These are phyloP conservation scores for Diogma glabrata DNA, from an alignment of 2,888 invertebrate genomes.

Conservation along the genomic window DNA sequence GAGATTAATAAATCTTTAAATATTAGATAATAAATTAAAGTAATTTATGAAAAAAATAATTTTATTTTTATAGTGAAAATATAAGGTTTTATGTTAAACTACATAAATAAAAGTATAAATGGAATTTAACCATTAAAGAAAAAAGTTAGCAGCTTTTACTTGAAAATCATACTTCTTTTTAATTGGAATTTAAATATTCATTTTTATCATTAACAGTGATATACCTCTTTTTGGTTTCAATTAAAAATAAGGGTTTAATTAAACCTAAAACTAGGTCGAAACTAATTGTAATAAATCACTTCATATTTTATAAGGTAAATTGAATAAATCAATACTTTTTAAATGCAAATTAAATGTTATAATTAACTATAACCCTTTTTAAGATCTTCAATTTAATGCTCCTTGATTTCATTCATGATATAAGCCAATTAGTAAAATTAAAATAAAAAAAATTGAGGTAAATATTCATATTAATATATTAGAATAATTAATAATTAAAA, in stretches of 20 bases:
- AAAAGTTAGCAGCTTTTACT: conserved; percentile 53
- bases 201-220: conserved; percentile 1
- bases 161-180: conserved; percentile 21
- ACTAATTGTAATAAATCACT: background rate
- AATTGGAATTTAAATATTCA: background rate
- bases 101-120: conserved; percentile 1
- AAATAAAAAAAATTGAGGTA: too few species aligned
- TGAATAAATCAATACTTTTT: background rate
- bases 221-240: conserved; percentile 40
- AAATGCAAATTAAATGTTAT: too few species aligned
- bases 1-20: conserved; percentile 20
- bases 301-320: background rate
- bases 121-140: conserved; percentile 32
- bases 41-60: conserved; percentile 28
- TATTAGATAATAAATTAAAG: conserved; percentile 25
- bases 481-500: too few species aligned
- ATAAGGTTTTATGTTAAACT: background rate
- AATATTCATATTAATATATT: too few species aligned
- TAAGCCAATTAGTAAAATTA: too few species aligned
- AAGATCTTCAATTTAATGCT: too few species aligned
- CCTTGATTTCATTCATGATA: too few species aligned
- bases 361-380: too few species aligned
- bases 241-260: too few species aligned
- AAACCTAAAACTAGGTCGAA: background rate
- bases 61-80: conserved; percentile 34